Percentiles rank a stretch among this genome's conserved stretches.
Conservation (phyloP, 2,113 vertebrate genomes). For the Nibea coibor region DNA sequence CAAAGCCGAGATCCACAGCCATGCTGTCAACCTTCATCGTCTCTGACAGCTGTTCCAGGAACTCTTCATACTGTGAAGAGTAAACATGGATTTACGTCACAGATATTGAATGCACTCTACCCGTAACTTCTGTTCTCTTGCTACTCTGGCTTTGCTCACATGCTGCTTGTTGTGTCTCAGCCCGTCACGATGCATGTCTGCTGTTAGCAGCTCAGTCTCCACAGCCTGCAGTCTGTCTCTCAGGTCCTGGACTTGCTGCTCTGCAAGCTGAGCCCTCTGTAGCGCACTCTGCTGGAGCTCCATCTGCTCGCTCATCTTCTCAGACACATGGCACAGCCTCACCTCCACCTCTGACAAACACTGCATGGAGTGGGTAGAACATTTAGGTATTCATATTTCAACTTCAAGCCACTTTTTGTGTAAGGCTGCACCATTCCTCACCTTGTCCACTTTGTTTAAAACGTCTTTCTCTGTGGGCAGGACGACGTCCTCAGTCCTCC, state of each 20-base stretch:
- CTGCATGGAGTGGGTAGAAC: not conserved
- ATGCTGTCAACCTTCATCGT: constrained; percentile 87
- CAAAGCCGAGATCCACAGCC: constrained; percentile 88
- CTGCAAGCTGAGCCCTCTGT: constrained; percentile 84
- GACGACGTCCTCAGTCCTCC: constrained; percentile 12
- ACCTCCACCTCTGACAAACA: constrained; percentile 82
- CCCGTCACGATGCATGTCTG: constrained; percentile 82
- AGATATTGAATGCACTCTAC: not conserved
- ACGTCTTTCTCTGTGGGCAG: constrained; percentile 79
- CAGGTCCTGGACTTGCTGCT: constrained; percentile 83
- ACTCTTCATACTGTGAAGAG: constrained; percentile 86
- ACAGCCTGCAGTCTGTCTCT: constrained; percentile 80
- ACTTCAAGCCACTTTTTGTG: no score
- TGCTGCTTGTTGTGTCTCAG: constrained; percentile 87
- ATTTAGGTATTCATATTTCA: no score
- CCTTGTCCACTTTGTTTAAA: constrained; percentile 78
- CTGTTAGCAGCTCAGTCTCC: constrained; percentile 86
- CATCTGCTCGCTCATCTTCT: constrained; percentile 83
- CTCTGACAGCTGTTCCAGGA: constrained; percentile 89
- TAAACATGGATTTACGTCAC: not conserved
- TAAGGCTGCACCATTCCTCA: constrained; percentile 42
- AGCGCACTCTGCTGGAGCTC: constrained; percentile 80
- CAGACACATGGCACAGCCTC: constrained; percentile 75
- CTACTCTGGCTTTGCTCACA: constrained; percentile 75
- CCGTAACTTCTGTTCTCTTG: not conserved